Base-by-base conservation (phyloP, 1,140 invertebrate genomes). In the Drosophila jambulina region DNA sequence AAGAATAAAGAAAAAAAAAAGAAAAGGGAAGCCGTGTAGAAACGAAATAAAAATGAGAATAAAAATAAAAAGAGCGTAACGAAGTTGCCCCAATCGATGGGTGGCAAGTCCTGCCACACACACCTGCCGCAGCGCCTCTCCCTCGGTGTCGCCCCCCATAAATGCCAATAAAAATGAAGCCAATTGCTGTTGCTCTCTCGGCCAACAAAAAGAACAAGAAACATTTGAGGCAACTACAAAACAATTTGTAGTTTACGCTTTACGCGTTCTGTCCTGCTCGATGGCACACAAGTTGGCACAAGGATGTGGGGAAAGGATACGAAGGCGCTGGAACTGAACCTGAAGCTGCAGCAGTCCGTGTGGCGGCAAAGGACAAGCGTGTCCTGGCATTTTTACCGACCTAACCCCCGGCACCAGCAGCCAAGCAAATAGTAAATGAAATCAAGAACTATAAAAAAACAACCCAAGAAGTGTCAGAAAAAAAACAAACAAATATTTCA, bases 201-300 rank as follows among this genome's bases (percentile, higher is more conserved):
- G 32, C 46, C 81, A 43, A 81, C 65, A 46, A 70, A 36, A 53
- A 45, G 46, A 65, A 57, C 64, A 78, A 78, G 42, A 32, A 69
- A 38, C 57, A 79, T 48, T 60, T 72, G 67, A 53, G 40, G 49
- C 76, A 80, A 74, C 76, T 74, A 74, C 68, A 80, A 87, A 82
- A 87, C 84, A 88, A 84, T 88, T 90, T 85, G 82, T 88, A 85
- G 81, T 88, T 88, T 80, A 87, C 77, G 84, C 77, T 84, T 77
- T 67, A 83, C 84, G 83, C 83, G 70, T 77, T 69, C 53, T 70
- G 67, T 51, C 34, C 76, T 42, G 43, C 43, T 78, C 48, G 29
- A 53, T 23, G 67, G 62, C 48, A 27, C 48, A 57, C 34, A 57
- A 64, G 27, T 57, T 42, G 43, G 25, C 25, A 45, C 32, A 43